Conservation (phyloP, 2,888 invertebrate species). For the Ormyrus thymus region DNA sequence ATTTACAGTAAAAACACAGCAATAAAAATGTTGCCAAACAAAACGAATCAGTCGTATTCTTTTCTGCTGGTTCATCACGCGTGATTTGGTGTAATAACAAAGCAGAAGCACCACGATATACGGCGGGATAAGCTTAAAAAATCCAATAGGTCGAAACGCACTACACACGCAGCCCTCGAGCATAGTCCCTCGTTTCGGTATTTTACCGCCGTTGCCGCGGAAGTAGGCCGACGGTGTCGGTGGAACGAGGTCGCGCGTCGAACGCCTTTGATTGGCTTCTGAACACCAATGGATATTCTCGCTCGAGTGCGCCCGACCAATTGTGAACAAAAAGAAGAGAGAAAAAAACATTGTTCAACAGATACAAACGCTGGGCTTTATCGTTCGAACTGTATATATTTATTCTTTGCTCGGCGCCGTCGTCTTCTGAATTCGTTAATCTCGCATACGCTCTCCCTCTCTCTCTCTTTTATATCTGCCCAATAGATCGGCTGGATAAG, state of each 20-base stretch:
- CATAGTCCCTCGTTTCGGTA: background rate
- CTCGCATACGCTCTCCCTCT: background rate
- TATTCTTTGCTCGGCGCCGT: background rate
- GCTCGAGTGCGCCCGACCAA: background rate
- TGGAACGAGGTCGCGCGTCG: constrained; percentile 30
- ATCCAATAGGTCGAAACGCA: constrained; percentile 6
- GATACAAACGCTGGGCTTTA: background rate
- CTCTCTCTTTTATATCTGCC: background rate
- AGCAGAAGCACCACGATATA: too few relatives aligned
- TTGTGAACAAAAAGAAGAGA: background rate
- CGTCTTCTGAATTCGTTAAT: background rate
- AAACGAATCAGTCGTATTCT: too few relatives aligned
- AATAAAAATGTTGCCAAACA: too few relatives aligned
- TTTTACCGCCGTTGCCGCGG: constrained; percentile 21
- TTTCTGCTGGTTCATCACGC: too few relatives aligned
- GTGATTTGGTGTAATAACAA: too few relatives aligned
- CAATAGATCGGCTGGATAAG: constrained; percentile 30
- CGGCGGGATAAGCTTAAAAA: background rate
- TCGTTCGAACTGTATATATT: background rate
- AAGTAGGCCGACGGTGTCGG: constrained; percentile 37
- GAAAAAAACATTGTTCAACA: background rate
- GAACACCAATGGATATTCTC: background rate
- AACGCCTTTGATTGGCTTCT: constrained; percentile 31
- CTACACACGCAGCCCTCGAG: background rate
- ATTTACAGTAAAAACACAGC: too few relatives aligned